Base-by-base conservation (phyloP, 2,888 invertebrate species). In the Protophormia terraenovae region DNA sequence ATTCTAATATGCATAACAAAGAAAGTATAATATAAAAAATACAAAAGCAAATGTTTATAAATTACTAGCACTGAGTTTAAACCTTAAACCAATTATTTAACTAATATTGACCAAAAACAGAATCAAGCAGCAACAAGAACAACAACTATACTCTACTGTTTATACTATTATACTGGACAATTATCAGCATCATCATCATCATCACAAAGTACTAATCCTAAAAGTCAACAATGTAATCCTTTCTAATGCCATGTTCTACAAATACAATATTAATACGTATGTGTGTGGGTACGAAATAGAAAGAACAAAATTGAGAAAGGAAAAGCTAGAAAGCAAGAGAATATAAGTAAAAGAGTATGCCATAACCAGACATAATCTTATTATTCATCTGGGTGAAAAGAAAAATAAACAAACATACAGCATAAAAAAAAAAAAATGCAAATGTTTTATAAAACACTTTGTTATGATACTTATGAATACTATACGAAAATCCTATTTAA, bases 191-290 rank as follows among this genome's bases (percentile, higher is more conserved):
- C 62, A 67, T 67, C 16, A 32, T 50, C 50, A 50, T 50, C 67
- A 71, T 64, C 55, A 76, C 38, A 82, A 62, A 45, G 16, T 53
- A 69, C 55, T 82, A 82, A 85, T 79, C 78, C 78, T 32, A 27
- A 72, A 82, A 85, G 82, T 82, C 85, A 85, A 82, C 85, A 85
- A 79, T 85, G 78, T 85, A 79, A 85, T 82, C 75, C 69, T 75
- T 71, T 50, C 27, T 78, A 82, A 82, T 60, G 32, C 82, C 78
- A 64, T 75, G 77, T 75, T 60, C 71, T 66, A 78, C 62, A 78
- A 78, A 85, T 75, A 58, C 73, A 73, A 73, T 66, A 73, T 73
- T 73, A 66, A 80, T 73, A 27, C 73, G 22, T 22, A 66, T 77
- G 66, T 22, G 3, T n/a, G 41, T 45, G 1, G 5, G n/a, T n/a